Evolutionary conservation across 92 coral and sea anemone genomes (phyloP).

Genomic region (Chrysogorgia sp.): DNA sequence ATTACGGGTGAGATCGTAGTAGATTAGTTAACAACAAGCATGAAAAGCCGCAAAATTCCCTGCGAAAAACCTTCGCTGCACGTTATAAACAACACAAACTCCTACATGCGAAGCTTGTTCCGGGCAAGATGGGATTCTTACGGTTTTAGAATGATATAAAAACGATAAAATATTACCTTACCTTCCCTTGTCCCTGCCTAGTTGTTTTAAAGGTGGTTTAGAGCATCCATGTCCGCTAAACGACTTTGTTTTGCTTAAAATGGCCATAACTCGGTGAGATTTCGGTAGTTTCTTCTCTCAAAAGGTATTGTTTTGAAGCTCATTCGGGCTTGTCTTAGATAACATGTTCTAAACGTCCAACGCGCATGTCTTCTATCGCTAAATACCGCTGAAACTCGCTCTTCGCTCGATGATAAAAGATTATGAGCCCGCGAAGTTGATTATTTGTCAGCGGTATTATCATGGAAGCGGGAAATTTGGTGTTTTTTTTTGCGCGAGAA

Average conservation of each 20-base stretch:
- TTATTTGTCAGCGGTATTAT: conserved; percentile 10
- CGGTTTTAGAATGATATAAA: conserved; percentile 5
- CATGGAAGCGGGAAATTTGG: not conserved
- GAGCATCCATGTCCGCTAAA: conserved; percentile 1
- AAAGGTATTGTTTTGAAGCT: conserved; percentile 17
- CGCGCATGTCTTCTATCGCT: conserved; percentile 8
- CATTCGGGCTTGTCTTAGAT: not conserved
- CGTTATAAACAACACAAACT: too few species aligned
- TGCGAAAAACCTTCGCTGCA: not conserved
- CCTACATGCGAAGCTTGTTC: too few species aligned
- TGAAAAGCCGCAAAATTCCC: not conserved
- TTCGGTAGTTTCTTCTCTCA: not conserved
- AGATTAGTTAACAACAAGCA: too few species aligned
- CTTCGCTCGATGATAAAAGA: conserved; percentile 4
- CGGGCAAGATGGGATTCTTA: not conserved
- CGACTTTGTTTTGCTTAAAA: conserved; percentile 4
- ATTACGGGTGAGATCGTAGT: too few species aligned
- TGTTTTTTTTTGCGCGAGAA: not conserved
- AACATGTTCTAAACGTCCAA: not conserved
- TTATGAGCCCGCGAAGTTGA: conserved; percentile 19
- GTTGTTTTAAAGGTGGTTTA: too few species aligned
- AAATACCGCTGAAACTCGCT: conserved; percentile 9
- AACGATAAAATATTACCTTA: not conserved
- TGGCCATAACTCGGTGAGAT: conserved; percentile 20
- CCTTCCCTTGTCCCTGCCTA: conserved; percentile 17